Evolutionary conservation across 2,888 invertebrate species (phyloP).

Genomic region (Phaedon cochleariae): DNA sequence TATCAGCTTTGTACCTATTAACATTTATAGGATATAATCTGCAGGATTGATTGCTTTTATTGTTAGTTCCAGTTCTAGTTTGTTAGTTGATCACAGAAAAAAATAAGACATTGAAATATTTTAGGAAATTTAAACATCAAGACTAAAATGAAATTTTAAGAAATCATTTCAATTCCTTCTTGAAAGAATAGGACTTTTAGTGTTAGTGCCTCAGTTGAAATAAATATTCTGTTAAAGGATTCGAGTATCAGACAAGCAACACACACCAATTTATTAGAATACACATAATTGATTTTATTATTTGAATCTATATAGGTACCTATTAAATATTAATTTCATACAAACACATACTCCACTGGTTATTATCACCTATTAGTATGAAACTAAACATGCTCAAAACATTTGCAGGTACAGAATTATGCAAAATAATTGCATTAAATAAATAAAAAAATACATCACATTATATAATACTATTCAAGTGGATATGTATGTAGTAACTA

Average conservation of each 20-base stretch:
- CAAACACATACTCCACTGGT: not conserved
- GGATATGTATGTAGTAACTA: constrained; percentile 12
- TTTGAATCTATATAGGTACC: too few relatives aligned
- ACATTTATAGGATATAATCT: too few relatives aligned
- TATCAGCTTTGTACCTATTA: too few relatives aligned
- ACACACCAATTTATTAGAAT: not conserved
- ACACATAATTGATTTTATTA: constrained; percentile 1
- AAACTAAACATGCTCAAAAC: constrained; percentile 5
- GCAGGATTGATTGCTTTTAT: too few relatives aligned
- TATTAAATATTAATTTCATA: not conserved
- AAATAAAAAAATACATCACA: constrained; percentile 17
- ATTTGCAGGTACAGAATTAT: constrained; percentile 19
- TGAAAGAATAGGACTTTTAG: too few relatives aligned
- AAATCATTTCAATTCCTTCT: too few relatives aligned
- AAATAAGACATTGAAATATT: too few relatives aligned
- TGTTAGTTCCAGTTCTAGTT: not conserved
- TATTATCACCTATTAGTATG: constrained; percentile 6
- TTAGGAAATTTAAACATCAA: too few relatives aligned
- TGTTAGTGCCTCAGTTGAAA: too few relatives aligned
- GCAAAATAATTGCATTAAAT: constrained; percentile 2
- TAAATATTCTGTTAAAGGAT: too few relatives aligned
- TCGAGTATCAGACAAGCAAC: not conserved
- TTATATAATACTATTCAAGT: constrained; percentile 12
- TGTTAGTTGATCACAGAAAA: too few relatives aligned
- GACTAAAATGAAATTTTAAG: too few relatives aligned